These are phyloP conservation scores for Thera britannica DNA, from an alignment of 2,888 invertebrate species.

Conservation along the genomic window DNA sequence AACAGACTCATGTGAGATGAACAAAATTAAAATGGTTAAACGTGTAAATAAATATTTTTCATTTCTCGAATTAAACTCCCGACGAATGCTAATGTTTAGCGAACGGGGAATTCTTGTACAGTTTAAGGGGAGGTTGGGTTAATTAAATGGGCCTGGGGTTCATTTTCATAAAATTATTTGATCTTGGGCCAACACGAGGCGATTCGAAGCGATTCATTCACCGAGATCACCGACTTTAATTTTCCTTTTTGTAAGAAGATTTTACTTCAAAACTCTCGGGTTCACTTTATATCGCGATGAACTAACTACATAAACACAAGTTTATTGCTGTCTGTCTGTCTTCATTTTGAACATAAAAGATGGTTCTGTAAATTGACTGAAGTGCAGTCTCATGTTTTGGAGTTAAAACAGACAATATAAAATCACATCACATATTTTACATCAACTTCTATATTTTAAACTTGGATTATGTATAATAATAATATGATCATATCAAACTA, in stretches of 20 bases:
- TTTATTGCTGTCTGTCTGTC: conserved; percentile 70
- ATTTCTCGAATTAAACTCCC: conserved; percentile 77
- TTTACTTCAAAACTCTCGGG: conserved; percentile 49
- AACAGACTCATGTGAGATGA: conserved; percentile 63
- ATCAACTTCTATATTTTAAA: conserved; percentile 8
- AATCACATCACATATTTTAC: conserved; percentile 16
- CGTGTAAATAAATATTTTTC: conserved; percentile 74
- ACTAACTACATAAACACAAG: conserved; percentile 67
- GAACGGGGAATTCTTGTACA: conserved; percentile 79
- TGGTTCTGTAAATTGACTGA: conserved; percentile 59
- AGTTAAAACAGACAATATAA: conserved; percentile 33
- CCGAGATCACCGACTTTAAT: conserved; percentile 66
- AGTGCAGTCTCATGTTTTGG: conserved; percentile 64
- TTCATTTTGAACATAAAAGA: conserved; percentile 62
- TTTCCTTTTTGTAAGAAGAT: conserved; percentile 67
- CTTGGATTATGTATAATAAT: not conserved
- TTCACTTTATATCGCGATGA: conserved; percentile 56
- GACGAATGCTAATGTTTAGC: conserved; percentile 81
- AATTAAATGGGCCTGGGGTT: conserved; percentile 80
- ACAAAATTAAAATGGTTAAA: conserved; percentile 64
- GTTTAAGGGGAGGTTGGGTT: conserved; percentile 77
- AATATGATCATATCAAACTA: no score
- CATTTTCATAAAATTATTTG: conserved; percentile 83
- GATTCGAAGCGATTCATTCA: conserved; percentile 69
- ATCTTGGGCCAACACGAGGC: conserved; percentile 69